Evolutionary conservation across 2,888 invertebrate genomes (phyloP), one percentile per base, ranked within the genome.

Genomic region (Eumacrocentrus americanus): DNA sequence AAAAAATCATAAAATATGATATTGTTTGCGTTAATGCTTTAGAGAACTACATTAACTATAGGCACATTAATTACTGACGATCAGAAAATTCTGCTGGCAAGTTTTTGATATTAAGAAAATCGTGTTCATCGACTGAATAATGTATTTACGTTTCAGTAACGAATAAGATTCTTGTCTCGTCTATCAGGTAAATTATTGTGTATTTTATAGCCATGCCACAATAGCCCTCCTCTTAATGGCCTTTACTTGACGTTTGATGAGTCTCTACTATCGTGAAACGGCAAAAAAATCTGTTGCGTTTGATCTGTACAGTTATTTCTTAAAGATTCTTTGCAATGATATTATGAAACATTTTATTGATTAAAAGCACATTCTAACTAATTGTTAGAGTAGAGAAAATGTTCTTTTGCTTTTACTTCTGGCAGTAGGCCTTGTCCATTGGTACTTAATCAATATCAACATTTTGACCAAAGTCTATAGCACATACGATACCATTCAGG

Each of bases 381-480:
- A 48, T 7, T 23, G 25, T 47, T 35, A 12, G 12, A 48, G 7
- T 18, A 29, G 6, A 16, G 16, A 5, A 34, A 7, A 50, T 14
- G 18, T 50, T 11, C 9, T 18, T 16, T 35, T 20, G 11, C 37
- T 20, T 20, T 34, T 34, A n/a, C n/a, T n/a, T n/a, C n/a, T 38
- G 51, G 38, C 38, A 51, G 38, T 51, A 38, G 51, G 51, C 51
- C 38, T 18, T 18, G 2, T 42, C 11, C 18, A 42, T 18, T 42
- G 5, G 2, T 2, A 16, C 7, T 9, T 3, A 42, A 42, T 42
- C 2, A 18, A 20, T 42, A 42, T 42, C 42, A 18, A 42, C 42
- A 42, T 20, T 18, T 40, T 9, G n/a, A 9, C 42, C 18, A 18
- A 42, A 2, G 20, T 42, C 20, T 42, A 18, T 18, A 16, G 3